Base-by-base conservation (phyloP, 2,888 invertebrate genomes). In the Acleris emargana region DNA sequence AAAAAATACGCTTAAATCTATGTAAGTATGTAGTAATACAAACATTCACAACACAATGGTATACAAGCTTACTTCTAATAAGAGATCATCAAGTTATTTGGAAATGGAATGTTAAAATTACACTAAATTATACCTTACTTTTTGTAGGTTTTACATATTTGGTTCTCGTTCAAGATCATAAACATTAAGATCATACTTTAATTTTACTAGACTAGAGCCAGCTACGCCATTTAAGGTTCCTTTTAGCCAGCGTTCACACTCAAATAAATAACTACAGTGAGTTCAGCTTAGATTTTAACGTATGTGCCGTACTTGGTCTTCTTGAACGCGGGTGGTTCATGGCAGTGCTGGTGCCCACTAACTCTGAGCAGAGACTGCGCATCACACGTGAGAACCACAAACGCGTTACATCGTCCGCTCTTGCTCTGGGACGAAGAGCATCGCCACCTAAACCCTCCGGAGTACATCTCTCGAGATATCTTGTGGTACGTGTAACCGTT, bases 381-480 rank as follows among this genome's bases (percentile, higher is more conserved):
- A 32, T 66, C 66, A 18, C 66, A 66, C 22, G 60, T 66, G 38
- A 66, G 52, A 17, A 66, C 66, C 0, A 66, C 66, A 47, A 66
- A 66, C 1, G 66, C 66, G 25, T 61, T 66, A 32, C 66, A 66
- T 18, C 66, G 50, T n/a, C 66, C 61, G 3, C 25, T 50, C 18
- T 61, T 66, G 38, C 60, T 66, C 42, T 66, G 66, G 1, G 60
- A 55, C 5, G 66, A 60, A 1, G 66, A 61, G n/a, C 66, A 66
- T n/a, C 66, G 49, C 66, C 66, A 66, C 11, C 66, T 49, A 18
- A 66, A 66, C 5, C 66, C 66, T 9, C 66, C 66, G 3, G 66
- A 66, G 47, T 66, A 66, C 66, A 66, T 61, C 43, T 66, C 66
- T 57, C 66, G 61, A 7, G 66, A 66, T 22, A 66, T 67, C 57